phyloP scores from a whole-genome alignment of 2,888 invertebrate genomes.

The Eilema griseolum region DNA sequence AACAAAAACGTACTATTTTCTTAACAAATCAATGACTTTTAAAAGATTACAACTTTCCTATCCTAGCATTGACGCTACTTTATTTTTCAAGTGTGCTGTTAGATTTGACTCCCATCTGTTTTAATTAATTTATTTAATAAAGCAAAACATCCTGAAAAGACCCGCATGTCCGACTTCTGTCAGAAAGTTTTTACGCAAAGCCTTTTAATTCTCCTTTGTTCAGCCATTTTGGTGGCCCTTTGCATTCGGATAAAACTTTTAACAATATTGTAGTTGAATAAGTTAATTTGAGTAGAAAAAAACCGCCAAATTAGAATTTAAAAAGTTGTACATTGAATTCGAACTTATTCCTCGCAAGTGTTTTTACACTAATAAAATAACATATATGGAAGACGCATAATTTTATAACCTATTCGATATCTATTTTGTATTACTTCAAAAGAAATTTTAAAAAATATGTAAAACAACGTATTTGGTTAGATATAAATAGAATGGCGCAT shows the following conservation, averaged over 20 bases:
- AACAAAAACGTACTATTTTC: too few species aligned
- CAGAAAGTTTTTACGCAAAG: constrained; percentile 3
- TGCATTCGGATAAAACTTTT: background rate
- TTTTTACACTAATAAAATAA: too few species aligned
- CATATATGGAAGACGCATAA: background rate
- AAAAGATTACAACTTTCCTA: too few species aligned
- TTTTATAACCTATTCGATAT: background rate
- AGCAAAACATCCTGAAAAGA: constrained; percentile 1
- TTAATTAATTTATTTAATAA: background rate
- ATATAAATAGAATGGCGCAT: too few species aligned
- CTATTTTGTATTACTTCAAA: background rate
- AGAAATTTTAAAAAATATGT: too few species aligned
- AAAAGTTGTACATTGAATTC: background rate
- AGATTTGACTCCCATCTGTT: background rate
- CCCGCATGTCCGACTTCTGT: constrained; percentile 1
- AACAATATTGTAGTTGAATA: background rate
- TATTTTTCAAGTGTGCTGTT: background rate
- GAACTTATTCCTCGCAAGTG: background rate
- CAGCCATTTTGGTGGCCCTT: background rate
- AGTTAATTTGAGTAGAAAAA: background rate
- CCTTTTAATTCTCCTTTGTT: constrained; percentile 8
- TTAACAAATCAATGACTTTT: too few species aligned
- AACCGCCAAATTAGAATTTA: background rate
- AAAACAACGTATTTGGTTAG: too few species aligned
- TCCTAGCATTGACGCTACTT: background rate